A percentile compares a stretch with the other conserved stretches of the same genome.
These are phyloP conservation scores for Carettochelys insculpta DNA, from an alignment of 2,113 vertebrate species.

Conservation along the genomic window DNA sequence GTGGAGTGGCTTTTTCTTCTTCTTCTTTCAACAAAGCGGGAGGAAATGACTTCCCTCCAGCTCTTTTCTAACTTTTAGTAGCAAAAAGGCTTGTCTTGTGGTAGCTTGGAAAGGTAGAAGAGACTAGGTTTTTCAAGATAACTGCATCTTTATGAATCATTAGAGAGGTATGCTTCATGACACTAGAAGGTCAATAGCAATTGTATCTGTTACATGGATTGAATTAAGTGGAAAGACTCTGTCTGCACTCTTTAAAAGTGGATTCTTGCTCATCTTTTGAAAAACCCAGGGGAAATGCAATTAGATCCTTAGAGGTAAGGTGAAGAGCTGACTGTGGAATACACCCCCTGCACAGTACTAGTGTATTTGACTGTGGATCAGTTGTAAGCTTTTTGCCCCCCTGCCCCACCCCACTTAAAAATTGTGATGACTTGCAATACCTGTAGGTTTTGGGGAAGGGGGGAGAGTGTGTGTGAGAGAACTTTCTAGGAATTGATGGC, in stretches of 20 bases:
- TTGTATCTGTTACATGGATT: conserved; percentile 79
- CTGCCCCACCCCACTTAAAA: background rate
- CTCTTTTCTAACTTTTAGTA: conserved; percentile 78
- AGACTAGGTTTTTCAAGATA: conserved; percentile 65
- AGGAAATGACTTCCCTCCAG: conserved; percentile 69
- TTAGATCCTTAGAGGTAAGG: background rate
- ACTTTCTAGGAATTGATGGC: conserved; percentile 44
- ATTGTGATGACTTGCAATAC: background rate
- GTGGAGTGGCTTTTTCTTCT: conserved; percentile 49
- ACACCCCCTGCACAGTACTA: background rate
- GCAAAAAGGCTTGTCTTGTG: conserved; percentile 75
- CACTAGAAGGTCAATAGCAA: conserved; percentile 79
- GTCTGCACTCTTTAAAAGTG: background rate
- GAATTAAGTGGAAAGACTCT: conserved; percentile 76
- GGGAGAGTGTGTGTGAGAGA: too few species aligned
- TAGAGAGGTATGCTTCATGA: conserved; percentile 72
- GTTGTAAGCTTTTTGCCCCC: background rate
- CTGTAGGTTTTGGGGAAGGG: background rate
- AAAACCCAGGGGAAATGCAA: conserved; percentile 8
- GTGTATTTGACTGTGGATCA: background rate
- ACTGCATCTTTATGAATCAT: conserved; percentile 73
- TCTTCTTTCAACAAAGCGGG: conserved; percentile 61
- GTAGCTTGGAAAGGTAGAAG: conserved; percentile 75
- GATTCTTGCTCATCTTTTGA: background rate
- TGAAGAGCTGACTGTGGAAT: background rate